These are phyloP conservation scores for Rhinopithecus roxellana DNA, from an alignment of 2,113 vertebrate species.

Conservation along the genomic window DNA sequence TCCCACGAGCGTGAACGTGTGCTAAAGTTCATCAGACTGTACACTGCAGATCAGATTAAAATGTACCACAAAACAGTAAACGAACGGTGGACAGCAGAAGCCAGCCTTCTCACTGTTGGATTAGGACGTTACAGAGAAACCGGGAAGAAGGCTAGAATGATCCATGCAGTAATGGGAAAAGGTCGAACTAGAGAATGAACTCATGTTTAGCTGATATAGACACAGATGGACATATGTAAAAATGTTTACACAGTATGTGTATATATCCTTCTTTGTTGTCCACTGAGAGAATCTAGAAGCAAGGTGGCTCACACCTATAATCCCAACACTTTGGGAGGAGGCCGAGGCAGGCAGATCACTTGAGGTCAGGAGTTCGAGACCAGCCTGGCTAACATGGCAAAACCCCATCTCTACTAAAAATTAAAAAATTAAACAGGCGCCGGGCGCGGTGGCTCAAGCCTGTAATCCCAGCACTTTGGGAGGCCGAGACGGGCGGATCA, in stretches of 20 bases:
- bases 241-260: background rate
- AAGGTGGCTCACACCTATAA: too few relatives aligned
- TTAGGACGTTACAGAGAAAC: background rate
- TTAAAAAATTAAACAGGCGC: too few relatives aligned
- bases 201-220: background rate
- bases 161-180: background rate
- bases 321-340: too few relatives aligned
- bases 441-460: too few relatives aligned
- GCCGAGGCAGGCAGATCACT: too few relatives aligned
- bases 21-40: background rate
- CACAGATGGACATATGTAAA: fast-evolving
- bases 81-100: background rate
- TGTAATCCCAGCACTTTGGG: too few relatives aligned
- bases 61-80: background rate
- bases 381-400: too few relatives aligned
- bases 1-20: background rate
- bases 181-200: fast-evolving
- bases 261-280: background rate
- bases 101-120: background rate
- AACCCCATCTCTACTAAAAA: too few relatives aligned
- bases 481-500: too few relatives aligned
- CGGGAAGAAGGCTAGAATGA: background rate
- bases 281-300: background rate
- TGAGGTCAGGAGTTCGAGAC: too few relatives aligned
- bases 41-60: background rate